Percentiles rank a stretch among this genome's conserved stretches.
These are phyloP conservation scores for Corbicula japonica DNA, from an alignment of 2,888 invertebrate species.

Conservation along the genomic window DNA sequence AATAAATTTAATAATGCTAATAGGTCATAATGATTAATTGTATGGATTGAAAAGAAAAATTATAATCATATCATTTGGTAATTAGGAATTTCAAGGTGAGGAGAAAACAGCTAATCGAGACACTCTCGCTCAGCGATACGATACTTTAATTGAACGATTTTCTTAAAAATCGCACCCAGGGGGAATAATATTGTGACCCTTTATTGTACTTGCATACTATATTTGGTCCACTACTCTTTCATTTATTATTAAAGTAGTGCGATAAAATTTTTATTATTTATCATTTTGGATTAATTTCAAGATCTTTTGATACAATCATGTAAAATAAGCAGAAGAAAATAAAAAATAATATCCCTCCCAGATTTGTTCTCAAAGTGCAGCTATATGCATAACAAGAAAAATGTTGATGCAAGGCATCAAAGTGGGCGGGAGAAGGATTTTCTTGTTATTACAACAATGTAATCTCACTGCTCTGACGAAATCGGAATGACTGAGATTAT, in stretches of 20 bases:
- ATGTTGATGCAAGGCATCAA: no score
- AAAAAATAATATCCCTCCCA: constrained; percentile 1
- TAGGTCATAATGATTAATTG: constrained; percentile 56
- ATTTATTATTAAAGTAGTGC: no score
- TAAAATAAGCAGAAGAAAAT: not conserved
- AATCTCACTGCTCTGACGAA: no score
- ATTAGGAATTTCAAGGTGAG: constrained; percentile 46
- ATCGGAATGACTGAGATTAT: no score
- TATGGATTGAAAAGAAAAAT: not conserved
- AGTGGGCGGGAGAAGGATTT: no score
- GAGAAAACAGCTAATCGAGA: constrained; percentile 24
- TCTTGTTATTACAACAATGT: no score
- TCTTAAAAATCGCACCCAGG: constrained; percentile 1
- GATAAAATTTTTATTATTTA: no score
- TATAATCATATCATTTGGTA: constrained; percentile 32
- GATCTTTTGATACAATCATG: not conserved
- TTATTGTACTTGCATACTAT: constrained; percentile 2
- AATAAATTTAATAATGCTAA: constrained; percentile 53
- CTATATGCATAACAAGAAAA: not conserved
- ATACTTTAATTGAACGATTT: constrained; percentile 24
- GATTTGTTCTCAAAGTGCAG: not conserved
- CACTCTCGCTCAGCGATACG: constrained; percentile 27
- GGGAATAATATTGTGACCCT: constrained; percentile 22
- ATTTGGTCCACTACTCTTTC: no score
- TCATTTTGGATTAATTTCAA: no score